Evolutionary conservation across 2,888 invertebrate species (phyloP), one percentile per base, ranked within the genome.

Genomic region (Amphipyra tragopoginis): DNA sequence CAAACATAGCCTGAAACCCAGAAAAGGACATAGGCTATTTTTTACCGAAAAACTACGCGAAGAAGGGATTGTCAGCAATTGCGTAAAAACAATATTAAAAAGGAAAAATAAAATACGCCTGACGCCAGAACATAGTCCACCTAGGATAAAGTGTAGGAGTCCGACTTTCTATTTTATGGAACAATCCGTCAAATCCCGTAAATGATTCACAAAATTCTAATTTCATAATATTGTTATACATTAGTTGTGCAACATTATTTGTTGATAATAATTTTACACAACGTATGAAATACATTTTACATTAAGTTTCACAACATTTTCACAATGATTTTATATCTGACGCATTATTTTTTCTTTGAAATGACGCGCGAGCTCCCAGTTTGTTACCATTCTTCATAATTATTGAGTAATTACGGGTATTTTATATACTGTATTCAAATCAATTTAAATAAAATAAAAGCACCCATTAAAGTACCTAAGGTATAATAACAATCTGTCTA

Each of bases 261-360:
- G 26, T 38, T 51, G 48, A 34, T 26, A 39, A 21, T 33, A 36
- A 45, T 55, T 67, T n/a, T 58, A 45, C 56, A 45, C 60, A 63
- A 69, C 11, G 1, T 7, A 11, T 60, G 53, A 57, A 67, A 75
- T 55, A 49, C 2, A 13, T 44, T 11, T 9, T 10, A 14, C 36
- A 51, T 48, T 51, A 60, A 13, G 45, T 70, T 70, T 56, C 55
- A 70, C 29, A 70, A 55, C 14, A 52, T 63, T 75, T 64, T 39
- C 56, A 53, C 62, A 63, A 50, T 62, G 14, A 34, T 21, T 42
- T 55, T 39, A 40, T n/a, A 11, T 33, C 11, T 52, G 58, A 53
- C 52, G 40, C 44, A 38, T 53, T 3, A 8, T 15, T n/a, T 58
- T 40, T 50, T 44, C 51, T 62, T 56, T 50, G 43, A 63, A 71